Percentiles rank a stretch among this genome's conserved stretches.
Evolutionary conservation across 2,113 vertebrate species (phyloP).

Genomic region (Andinoacara biseriatus): DNA sequence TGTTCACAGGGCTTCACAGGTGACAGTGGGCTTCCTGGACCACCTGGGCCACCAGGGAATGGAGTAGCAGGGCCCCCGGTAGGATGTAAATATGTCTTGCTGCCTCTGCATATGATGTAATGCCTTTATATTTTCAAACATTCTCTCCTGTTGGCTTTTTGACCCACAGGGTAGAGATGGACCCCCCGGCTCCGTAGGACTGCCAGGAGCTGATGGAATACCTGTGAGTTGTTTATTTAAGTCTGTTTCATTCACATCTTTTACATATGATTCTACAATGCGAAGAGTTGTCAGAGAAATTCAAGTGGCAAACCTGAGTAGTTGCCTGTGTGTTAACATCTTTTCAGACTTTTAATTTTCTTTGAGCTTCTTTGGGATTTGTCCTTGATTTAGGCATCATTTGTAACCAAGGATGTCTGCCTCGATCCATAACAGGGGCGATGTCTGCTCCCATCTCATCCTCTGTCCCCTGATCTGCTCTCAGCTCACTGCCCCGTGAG

Average conservation of each 20-base stretch:
- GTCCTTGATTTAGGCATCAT: slow-evolving; percentile 69
- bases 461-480: slow-evolving; percentile 68
- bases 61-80: slow-evolving; percentile 83
- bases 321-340: background rate
- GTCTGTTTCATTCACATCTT: slow-evolving; percentile 23
- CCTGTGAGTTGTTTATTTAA: slow-evolving; percentile 67
- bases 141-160: slow-evolving; percentile 6
- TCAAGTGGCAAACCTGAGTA: slow-evolving; percentile 4
- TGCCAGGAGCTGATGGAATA: slow-evolving; percentile 74
- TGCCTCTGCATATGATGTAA: background rate
- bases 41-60: slow-evolving; percentile 80
- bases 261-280: slow-evolving; percentile 14
- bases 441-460: slow-evolving; percentile 77
- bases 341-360: slow-evolving; percentile 50
- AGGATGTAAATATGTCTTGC: slow-evolving; percentile 53
- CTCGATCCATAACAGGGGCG: slow-evolving; percentile 71
- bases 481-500: slow-evolving; percentile 58
- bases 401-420: slow-evolving; percentile 69
- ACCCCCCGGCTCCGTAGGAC: slow-evolving; percentile 62
- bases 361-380: slow-evolving; percentile 57
- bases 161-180: slow-evolving; percentile 82
- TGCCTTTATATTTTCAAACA: slow-evolving; percentile 3
- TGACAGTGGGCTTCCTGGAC: slow-evolving; percentile 81
- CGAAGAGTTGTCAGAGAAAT: slow-evolving; percentile 18
- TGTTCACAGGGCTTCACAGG: slow-evolving; percentile 78